Conservation (phyloP, 2,113 vertebrate species). For the Syngnathus floridae region DNA sequence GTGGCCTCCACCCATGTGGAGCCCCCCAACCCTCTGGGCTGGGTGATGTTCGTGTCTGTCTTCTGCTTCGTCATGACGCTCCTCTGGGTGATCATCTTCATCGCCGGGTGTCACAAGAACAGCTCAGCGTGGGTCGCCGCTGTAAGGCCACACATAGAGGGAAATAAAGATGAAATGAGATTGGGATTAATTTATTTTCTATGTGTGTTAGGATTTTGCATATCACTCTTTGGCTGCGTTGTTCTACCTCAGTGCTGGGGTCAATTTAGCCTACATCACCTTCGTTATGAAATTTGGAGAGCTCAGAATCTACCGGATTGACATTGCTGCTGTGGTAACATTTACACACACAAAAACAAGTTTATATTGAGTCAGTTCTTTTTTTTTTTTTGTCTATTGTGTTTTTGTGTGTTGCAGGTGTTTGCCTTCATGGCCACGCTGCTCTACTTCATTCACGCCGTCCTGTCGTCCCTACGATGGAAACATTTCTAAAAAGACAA, state of each 20-base stretch:
- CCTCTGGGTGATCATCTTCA: conserved; percentile 67
- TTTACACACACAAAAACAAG: background rate
- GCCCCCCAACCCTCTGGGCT: conserved; percentile 61
- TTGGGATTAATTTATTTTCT: background rate
- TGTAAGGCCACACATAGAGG: conserved; percentile 58
- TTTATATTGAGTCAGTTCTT: background rate
- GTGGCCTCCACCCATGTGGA: conserved; percentile 65
- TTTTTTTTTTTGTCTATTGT: background rate
- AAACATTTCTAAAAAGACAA: conserved; percentile 57
- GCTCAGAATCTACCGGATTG: conserved; percentile 60
- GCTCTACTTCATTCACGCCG: conserved; percentile 76
- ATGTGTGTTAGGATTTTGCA: conserved; percentile 65
- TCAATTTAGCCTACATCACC: conserved; percentile 59
- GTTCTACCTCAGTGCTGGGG: conserved; percentile 77
- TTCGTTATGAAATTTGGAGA: fast-evolving
- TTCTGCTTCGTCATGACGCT: conserved; percentile 78
- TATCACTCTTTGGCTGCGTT: conserved; percentile 71
- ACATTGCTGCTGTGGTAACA: conserved; percentile 77
- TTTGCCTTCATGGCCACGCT: conserved; percentile 72
- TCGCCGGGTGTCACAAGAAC: conserved; percentile 57
- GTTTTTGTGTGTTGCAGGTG: conserved; percentile 62
- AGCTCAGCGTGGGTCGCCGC: conserved; percentile 64
- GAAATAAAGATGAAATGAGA: background rate
- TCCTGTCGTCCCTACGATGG: conserved; percentile 69
- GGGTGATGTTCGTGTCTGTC: conserved; percentile 81